These are phyloP conservation scores for Mystacornis crossleyi DNA, from an alignment of 2,113 vertebrate genomes.

Conservation along the genomic window DNA sequence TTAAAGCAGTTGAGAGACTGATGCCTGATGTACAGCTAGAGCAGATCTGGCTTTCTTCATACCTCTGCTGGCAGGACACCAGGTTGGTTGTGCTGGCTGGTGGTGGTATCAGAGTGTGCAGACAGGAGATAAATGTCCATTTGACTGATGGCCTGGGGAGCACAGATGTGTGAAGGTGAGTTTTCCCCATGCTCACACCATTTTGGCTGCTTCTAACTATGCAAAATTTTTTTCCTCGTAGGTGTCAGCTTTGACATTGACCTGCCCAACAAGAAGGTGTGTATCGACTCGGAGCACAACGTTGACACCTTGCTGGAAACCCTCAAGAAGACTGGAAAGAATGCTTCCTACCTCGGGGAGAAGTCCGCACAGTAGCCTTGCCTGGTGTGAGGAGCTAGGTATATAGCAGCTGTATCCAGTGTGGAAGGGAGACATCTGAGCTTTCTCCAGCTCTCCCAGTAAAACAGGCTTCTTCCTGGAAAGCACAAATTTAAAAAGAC, in stretches of 20 bases:
- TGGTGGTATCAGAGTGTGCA: neutral
- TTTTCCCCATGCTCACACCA: neutral
- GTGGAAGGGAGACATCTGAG: neutral
- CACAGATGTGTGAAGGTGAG: neutral
- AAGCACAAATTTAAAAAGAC: neutral
- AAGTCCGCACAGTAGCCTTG: constrained; percentile 27
- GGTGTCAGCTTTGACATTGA: constrained; percentile 92
- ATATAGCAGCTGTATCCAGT: neutral
- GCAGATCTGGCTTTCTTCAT: neutral
- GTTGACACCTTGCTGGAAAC: constrained; percentile 82
- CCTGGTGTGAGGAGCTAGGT: neutral
- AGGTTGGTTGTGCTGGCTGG: neutral
- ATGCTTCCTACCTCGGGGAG: constrained; percentile 82
- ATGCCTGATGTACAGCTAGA: neutral
- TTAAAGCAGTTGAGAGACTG: neutral
- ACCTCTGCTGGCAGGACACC: neutral
- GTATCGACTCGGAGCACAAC: constrained; percentile 84
- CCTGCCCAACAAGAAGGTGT: constrained; percentile 91
- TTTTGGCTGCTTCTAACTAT: neutral
- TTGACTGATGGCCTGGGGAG: neutral
- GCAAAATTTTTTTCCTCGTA: constrained; percentile 22
- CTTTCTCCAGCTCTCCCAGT: neutral
- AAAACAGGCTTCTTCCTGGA: neutral
- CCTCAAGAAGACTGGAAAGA: constrained; percentile 92
- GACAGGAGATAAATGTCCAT: neutral